Evolutionary conservation across 2,797 vertebrate species (phyloP), one percentile per base, ranked within the genome.

Genomic region (Tauraco hartlaubi): DNA sequence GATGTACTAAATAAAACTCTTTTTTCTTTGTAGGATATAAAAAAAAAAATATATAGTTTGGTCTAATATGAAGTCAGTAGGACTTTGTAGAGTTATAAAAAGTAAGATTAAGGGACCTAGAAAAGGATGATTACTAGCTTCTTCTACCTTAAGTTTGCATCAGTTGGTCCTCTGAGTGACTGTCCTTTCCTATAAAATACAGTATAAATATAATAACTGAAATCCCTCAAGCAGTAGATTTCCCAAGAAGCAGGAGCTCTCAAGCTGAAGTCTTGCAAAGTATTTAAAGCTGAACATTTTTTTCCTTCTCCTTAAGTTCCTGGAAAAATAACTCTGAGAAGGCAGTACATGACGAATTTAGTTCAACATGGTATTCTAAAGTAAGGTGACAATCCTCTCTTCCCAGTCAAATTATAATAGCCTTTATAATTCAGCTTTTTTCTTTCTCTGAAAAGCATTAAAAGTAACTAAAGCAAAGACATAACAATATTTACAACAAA

Each of bases 11-110:
- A 82, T 33, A 49, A 31, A 83, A 26, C 3, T 39, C 0, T 6
- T 37, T 14, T 28, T 46, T 58, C 14, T 49, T 72, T 82, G 9
- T 11, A 55, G 2, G 4, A 46, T 51, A 39, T 28, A 26, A 85
- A 29, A 85, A 64, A 23, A 59, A 2, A 1, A 39, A 0, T 21
- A 44, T 44, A 31, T 1, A 17, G 1, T 58, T 54, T 4, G 2
- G 7, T 49, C 52, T 71, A 49, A 54, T 55, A 51, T 14, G 4
- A 79, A 51, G 44, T 59, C 39, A 54, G 17, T 28, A 55, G 11
- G 26, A 71, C 20, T 90, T 16, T 2, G 2, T 52, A 29, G 22
- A 76, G 2, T 23, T 78, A 37, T 78, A 41, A 44, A 82, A 3
- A 68, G 5, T 4, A 67, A 54, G 21, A 63, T 49, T 58, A 23